Base-by-base conservation (phyloP, 1,140 invertebrate species). In the Pseudomyrmex concolor region DNA sequence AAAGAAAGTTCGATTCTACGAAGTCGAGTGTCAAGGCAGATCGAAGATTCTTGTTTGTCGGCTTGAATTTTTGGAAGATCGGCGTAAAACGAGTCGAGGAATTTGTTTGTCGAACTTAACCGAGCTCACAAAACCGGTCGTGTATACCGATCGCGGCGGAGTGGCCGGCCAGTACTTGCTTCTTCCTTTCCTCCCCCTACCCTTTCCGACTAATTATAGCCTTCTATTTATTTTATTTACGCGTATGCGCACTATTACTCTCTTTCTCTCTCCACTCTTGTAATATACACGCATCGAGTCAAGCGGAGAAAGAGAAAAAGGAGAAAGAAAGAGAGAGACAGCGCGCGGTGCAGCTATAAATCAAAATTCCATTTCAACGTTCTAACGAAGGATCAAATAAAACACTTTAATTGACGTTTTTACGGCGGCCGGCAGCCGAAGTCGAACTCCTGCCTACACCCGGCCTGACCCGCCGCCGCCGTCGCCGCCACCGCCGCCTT, bases 401-500 rank as follows among this genome's bases (percentile, higher is more conserved):
- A 94, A 94, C 93, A 94, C 93, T 94, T 94, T 94, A 94, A 94
- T 94, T 94, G 93, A 94, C 94, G 92, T 94, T 94, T 94, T 94
- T 94, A 94, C 92, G 93, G 91, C 93, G 92, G 90, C 92, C 93
- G 88, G 93, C 94, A 94, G 92, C 93, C 92, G 84, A 92, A 92
- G 90, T 92, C 92, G 89, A 92, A 93, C 91, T 91, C 89, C 90
- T 91, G 90, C 90, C 84, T 89, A 90, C 76, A 80, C 88, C 87
- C 89, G 67, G 77, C 82, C 91, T 93, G 92, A 92, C 92, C 92
- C 91, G 34, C 34, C 34, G 34, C 34, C 34, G 34, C 34, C 34
- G 34, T 34, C 34, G 34, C 34, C 34, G 34, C 34, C 4, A 34
- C 34, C 88, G 91, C 86, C 67, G 63, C 43, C 71, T 74, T 71